Evolutionary conservation across 2,113 vertebrate species (phyloP).

Genomic region (Heterochromis multidens): DNA sequence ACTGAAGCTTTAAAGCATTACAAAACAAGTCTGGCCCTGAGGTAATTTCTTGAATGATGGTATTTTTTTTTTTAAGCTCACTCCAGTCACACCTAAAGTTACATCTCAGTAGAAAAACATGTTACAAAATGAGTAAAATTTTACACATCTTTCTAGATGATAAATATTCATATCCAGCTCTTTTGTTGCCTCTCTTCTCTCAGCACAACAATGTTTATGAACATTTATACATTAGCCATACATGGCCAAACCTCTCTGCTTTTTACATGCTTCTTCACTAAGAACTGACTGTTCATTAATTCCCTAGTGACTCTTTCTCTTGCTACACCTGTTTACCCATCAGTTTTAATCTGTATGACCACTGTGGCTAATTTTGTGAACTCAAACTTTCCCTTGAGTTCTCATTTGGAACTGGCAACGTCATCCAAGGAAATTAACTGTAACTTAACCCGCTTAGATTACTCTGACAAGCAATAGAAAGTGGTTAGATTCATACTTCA

Average conservation of each 20-base stretch:
- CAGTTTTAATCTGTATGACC: background rate
- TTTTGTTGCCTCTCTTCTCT: background rate
- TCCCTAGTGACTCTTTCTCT: background rate
- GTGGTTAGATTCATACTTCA: no score
- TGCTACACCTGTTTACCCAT: background rate
- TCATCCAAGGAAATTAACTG: background rate
- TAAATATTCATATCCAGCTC: background rate
- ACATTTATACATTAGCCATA: background rate
- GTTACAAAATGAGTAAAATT: background rate
- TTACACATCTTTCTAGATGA: background rate
- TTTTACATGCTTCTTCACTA: background rate
- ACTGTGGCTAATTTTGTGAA: background rate
- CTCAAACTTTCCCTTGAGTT: background rate
- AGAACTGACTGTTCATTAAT: background rate
- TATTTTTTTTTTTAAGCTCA: background rate
- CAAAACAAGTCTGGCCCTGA: background rate
- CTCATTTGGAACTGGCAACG: no score
- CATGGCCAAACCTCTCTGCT: background rate
- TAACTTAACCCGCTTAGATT: no score
- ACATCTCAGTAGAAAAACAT: background rate
- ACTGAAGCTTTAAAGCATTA: background rate
- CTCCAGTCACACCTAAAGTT: background rate
- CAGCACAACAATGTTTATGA: background rate
- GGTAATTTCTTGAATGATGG: background rate
- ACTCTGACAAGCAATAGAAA: no score